Base-by-base conservation (phyloP, 2,888 invertebrate genomes). In the Scaptomyza cyrtandrae region DNA sequence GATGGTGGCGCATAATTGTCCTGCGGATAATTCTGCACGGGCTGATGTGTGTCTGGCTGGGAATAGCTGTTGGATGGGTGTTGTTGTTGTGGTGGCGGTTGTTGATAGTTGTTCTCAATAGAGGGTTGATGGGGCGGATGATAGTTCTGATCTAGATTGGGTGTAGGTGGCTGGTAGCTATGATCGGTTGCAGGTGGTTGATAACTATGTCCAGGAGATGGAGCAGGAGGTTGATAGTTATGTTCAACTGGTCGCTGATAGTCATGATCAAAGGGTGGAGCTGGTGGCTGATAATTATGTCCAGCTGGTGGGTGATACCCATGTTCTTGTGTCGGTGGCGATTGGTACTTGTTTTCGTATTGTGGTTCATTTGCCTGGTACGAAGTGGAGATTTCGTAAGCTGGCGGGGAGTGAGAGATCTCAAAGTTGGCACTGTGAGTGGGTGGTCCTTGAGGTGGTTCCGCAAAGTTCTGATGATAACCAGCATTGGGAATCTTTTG, bases 391-490 rank as follows among this genome's bases (percentile, higher is more conserved):
- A 90, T 88, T 69, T 90, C 91, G 62, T 85, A 91, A 0, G 90
- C 72, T 0, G 88, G 88, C 11, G 90, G 90, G 0, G 92, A 87
- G 54, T 91, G 90, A 3, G 88, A 77, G 7, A 90, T 90, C 50
- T 91, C 90, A 39, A 87, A 77, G 54, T 87, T 79, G 0, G 77
- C 44, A 50, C 54, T 69, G 10, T 72, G 64, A 5, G 71, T 29
- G 0, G 84, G 49, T 3, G 63, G 45, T 2, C 35, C 14, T 0
- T 57, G 58, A 1, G 91, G 90, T 9, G 91, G 91, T 16, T 90
- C 91, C 0, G 88, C 91, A 69, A 91, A 91, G 70, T 72, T 75
- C 37, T 86, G 83, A 27, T 81, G 86, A 53, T 86, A 90, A 3
- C 82, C 86, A 2, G 68, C 55, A 65, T 91, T 90, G 2, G 88